Conservation (phyloP, 2,113 vertebrate species). For the Heloderma charlesbogerti region DNA sequence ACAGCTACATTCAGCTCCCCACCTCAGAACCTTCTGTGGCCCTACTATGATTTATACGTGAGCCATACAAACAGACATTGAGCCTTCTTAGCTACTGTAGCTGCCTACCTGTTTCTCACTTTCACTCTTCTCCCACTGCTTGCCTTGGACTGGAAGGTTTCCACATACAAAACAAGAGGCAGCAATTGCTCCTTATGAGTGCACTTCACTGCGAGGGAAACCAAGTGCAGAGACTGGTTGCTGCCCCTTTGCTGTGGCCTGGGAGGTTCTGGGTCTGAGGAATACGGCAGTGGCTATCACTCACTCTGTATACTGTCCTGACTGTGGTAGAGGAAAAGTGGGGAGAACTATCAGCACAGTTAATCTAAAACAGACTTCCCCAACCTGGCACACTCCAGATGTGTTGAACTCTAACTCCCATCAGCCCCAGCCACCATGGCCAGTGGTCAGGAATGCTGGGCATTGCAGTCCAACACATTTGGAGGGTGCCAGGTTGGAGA, state of each 20-base stretch:
- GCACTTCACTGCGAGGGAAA: not conserved
- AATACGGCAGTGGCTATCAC: not conserved
- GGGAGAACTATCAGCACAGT: too few species aligned
- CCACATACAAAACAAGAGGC: not conserved
- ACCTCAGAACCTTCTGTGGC: not conserved
- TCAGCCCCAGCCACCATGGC: too few species aligned
- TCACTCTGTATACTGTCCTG: not conserved
- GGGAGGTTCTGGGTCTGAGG: not conserved
- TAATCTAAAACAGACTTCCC: not conserved
- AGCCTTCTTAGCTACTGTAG: not conserved
- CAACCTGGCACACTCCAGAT: too few species aligned
- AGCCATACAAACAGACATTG: not conserved
- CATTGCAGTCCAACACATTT: too few species aligned
- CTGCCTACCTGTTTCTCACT: not conserved
- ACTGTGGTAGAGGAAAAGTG: not conserved
- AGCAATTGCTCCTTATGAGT: not conserved
- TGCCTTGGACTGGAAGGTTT: not conserved
- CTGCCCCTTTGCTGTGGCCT: not conserved
- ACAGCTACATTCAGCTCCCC: not conserved
- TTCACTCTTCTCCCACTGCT: too few species aligned
- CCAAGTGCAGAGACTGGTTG: not conserved
- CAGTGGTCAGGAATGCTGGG: too few species aligned
- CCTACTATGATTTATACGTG: not conserved
- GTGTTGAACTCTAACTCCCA: too few species aligned
- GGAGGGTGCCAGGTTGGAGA: too few species aligned